Conservation (phyloP, 2,113 vertebrate species). For the Eudyptes chrysolophus region DNA sequence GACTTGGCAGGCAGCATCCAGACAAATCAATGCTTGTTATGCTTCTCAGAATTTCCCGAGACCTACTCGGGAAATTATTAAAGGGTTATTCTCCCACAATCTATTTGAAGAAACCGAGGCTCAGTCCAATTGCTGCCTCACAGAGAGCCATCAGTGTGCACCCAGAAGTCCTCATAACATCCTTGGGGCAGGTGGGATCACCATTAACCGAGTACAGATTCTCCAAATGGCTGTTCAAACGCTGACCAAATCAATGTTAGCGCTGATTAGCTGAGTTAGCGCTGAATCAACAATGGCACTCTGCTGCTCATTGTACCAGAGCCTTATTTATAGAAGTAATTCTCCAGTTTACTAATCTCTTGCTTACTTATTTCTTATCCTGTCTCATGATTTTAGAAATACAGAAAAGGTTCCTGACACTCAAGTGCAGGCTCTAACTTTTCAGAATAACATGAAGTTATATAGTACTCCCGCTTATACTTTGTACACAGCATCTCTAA, state of each 20-base stretch:
- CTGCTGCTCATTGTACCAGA: neutral
- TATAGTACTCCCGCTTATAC: fast-evolving
- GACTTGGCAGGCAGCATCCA: neutral
- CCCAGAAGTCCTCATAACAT: neutral
- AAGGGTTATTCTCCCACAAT: neutral
- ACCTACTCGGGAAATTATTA: neutral
- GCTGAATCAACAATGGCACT: neutral
- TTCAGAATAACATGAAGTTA: neutral
- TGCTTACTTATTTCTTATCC: neutral
- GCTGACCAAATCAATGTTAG: neutral
- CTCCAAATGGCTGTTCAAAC: neutral
- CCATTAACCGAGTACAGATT: neutral
- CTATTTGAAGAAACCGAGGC: neutral
- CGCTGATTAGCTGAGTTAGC: neutral
- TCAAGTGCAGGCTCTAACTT: neutral
- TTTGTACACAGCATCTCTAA: neutral
- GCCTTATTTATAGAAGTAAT: neutral
- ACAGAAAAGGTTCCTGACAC: neutral
- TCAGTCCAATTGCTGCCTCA: neutral
- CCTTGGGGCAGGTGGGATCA: neutral
- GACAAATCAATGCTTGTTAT: neutral
- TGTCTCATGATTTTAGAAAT: neutral
- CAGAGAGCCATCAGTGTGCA: neutral
- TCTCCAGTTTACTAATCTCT: neutral
- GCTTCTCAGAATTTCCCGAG: neutral